Conservation (phyloP, 1,140 invertebrate species). For the Popillia japonica region DNA sequence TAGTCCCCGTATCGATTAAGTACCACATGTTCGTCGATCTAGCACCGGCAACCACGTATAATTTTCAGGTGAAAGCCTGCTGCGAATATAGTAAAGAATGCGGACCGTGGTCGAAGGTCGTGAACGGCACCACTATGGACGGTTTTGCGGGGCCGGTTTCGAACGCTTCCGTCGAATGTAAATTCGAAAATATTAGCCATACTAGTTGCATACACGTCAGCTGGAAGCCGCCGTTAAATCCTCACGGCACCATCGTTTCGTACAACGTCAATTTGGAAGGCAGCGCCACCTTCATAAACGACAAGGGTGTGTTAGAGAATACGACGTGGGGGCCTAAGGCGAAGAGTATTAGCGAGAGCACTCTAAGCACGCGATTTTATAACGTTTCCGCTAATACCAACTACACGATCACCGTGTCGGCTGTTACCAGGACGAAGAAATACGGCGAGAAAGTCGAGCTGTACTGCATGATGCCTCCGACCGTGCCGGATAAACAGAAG, state of each 20-base stretch:
- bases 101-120: conserved; percentile 76
- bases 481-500: conserved; percentile 71
- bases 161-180: conserved; percentile 72
- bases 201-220: conserved; percentile 71
- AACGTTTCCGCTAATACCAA: conserved; percentile 80
- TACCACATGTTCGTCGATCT: conserved; percentile 82
- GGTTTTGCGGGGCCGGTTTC: conserved; percentile 65
- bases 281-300: conserved; percentile 67
- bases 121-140: conserved; percentile 82
- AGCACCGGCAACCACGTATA: conserved; percentile 78
- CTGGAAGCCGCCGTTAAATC: conserved; percentile 74
- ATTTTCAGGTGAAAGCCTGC: conserved; percentile 79
- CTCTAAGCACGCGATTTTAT: conserved; percentile 66
- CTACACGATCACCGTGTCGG: conserved; percentile 76
- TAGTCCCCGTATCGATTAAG: conserved; percentile 68
- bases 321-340: conserved; percentile 69
- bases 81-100: conserved; percentile 78
- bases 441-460: conserved; percentile 69
- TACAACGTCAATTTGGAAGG: conserved; percentile 73
- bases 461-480: conserved; percentile 73
- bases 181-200: conserved; percentile 70
- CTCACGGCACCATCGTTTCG: conserved; percentile 78
- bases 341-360: conserved; percentile 66
- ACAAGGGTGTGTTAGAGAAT: conserved; percentile 63
- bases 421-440: conserved; percentile 75